These are phyloP conservation scores for Drosophila chauvacae DNA, from an alignment of 1,140 invertebrate species.

Conservation along the genomic window DNA sequence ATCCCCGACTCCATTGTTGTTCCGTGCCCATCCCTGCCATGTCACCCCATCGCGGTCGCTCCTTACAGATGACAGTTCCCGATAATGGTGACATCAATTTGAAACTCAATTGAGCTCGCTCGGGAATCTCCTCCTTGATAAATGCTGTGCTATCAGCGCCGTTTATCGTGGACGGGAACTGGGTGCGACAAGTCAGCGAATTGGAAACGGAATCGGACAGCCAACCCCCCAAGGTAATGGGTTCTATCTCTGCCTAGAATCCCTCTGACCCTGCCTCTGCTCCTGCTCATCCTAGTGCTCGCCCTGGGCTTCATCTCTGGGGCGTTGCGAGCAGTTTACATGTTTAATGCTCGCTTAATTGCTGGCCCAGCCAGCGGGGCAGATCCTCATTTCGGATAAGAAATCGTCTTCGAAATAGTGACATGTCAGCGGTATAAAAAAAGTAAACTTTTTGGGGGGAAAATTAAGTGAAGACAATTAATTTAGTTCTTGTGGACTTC, in stretches of 20 bases:
- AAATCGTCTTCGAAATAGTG: slow-evolving; percentile 28
- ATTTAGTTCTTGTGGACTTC: background rate
- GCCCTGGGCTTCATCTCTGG: slow-evolving; percentile 49
- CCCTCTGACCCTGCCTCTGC: background rate
- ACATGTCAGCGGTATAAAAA: slow-evolving; percentile 28
- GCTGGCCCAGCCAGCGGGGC: slow-evolving; percentile 21
- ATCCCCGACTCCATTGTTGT: slow-evolving; percentile 29
- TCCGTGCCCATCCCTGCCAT: slow-evolving; percentile 20
- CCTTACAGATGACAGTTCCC: slow-evolving; percentile 77
- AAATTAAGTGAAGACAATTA: slow-evolving; percentile 8
- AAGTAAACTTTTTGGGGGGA: background rate
- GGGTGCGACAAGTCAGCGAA: slow-evolving; percentile 78
- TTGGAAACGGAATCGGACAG: slow-evolving; percentile 60
- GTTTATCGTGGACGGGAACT: slow-evolving; percentile 76
- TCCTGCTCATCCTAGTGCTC: slow-evolving; percentile 6
- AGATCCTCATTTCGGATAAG: slow-evolving; percentile 39
- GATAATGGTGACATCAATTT: slow-evolving; percentile 84
- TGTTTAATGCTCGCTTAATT: slow-evolving; percentile 78
- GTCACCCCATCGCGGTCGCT: slow-evolving; percentile 44
- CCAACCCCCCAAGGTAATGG: slow-evolving; percentile 47
- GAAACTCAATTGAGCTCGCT: slow-evolving; percentile 80
- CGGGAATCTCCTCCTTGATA: slow-evolving; percentile 51
- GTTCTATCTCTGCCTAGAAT: slow-evolving; percentile 6
- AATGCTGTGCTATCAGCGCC: slow-evolving; percentile 78
- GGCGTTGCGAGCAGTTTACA: slow-evolving; percentile 73